A percentile compares a stretch with the other conserved stretches of the same genome.
Evolutionary conservation across 1,140 invertebrate species (phyloP).

Genomic region (Ostrea edulis): DNA sequence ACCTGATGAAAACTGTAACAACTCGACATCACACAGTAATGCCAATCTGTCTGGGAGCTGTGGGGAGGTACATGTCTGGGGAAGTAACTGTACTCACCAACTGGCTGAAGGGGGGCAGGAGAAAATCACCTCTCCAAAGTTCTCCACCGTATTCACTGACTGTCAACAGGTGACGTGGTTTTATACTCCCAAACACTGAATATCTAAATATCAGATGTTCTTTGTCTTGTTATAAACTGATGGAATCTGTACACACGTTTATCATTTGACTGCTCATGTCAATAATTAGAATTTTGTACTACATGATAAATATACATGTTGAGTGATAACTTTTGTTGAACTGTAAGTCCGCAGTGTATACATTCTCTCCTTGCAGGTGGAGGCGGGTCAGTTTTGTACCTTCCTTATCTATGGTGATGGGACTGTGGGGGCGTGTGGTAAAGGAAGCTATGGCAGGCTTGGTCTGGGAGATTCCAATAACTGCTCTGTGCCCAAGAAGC

Average conservation of each 20-base stretch:
- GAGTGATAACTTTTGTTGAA: neutral
- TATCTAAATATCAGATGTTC: too few species aligned
- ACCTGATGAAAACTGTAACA: slow-evolving; percentile 72
- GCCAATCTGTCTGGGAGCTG: slow-evolving; percentile 26
- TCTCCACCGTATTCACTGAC: slow-evolving; percentile 82
- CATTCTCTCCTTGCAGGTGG: slow-evolving; percentile 79
- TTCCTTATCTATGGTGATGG: slow-evolving; percentile 84
- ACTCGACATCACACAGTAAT: slow-evolving; percentile 57
- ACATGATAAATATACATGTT: neutral
- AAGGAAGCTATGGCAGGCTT: slow-evolving; percentile 83
- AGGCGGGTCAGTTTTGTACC: slow-evolving; percentile 86
- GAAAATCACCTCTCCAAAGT: slow-evolving; percentile 83
- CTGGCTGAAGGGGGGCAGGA: slow-evolving; percentile 84
- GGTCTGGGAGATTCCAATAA: slow-evolving; percentile 83
- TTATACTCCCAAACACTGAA: neutral
- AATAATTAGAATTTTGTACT: neutral
- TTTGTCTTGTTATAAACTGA: neutral
- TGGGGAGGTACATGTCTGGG: slow-evolving; percentile 85
- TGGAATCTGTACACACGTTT: neutral
- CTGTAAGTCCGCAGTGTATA: neutral
- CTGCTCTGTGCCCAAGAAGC: slow-evolving; percentile 80
- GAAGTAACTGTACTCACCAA: slow-evolving; percentile 86
- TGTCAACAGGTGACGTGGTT: slow-evolving; percentile 81
- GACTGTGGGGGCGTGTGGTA: slow-evolving; percentile 83
- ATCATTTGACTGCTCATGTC: neutral